Evolutionary conservation across 2,888 invertebrate genomes (phyloP).

Genomic region (Synergus umbraculus): DNA sequence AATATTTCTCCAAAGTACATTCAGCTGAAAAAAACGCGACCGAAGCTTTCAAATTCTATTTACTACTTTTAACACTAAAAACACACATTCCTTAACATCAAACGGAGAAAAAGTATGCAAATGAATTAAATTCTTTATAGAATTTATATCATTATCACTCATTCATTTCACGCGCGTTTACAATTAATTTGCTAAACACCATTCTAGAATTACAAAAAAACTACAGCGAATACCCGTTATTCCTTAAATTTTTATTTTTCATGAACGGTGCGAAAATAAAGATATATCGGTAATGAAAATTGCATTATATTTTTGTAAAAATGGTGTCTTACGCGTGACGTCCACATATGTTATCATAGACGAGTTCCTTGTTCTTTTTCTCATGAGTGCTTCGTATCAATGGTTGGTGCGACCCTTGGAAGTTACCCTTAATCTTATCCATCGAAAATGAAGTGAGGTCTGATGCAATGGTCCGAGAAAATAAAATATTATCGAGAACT

Average conservation of each 20-base stretch:
- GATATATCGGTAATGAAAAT: constrained; percentile 35
- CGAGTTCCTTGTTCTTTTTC: neutral
- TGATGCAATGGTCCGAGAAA: constrained; percentile 11
- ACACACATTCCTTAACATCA: constrained; percentile 41
- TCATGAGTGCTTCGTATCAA: constrained; percentile 18
- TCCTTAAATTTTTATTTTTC: constrained; percentile 24
- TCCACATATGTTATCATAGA: neutral
- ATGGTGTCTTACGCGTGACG: constrained; percentile 11
- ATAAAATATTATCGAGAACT: constrained; percentile 81
- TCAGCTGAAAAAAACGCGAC: neutral
- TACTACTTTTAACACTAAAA: constrained; percentile 53
- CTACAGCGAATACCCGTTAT: constrained; percentile 1
- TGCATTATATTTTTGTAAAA: constrained; percentile 13
- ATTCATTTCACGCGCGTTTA: neutral
- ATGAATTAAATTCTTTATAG: neutral
- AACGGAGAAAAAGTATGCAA: constrained; percentile 19
- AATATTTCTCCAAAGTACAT: neutral
- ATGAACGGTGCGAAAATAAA: constrained; percentile 21
- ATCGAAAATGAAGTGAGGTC: neutral
- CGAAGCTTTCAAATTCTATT: constrained; percentile 76
- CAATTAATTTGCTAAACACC: constrained; percentile 19
- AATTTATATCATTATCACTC: neutral
- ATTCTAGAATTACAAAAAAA: constrained; percentile 7
- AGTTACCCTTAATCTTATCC: constrained; percentile 15
- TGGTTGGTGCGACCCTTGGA: constrained; percentile 15